These are phyloP conservation scores for Threskiornis aethiopicus DNA, from an alignment of 2,797 vertebrate genomes.

Conservation along the genomic window DNA sequence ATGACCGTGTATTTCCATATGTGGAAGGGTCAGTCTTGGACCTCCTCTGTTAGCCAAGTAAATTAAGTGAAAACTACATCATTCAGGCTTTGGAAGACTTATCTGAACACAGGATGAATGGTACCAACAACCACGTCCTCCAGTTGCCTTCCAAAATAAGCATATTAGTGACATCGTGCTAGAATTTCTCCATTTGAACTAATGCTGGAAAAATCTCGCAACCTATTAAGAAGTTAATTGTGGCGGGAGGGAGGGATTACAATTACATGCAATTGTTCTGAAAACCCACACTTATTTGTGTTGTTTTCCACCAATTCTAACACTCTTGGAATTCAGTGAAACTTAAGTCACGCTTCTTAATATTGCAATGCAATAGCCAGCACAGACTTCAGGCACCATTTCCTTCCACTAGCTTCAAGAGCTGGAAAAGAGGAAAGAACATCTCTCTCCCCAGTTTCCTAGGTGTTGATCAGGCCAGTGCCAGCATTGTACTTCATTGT, in stretches of 20 bases:
- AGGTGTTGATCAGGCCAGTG: not conserved
- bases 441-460: too few species aligned
- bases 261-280: not conserved
- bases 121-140: not conserved
- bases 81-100: not conserved
- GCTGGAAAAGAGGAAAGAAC: not conserved
- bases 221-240: not conserved
- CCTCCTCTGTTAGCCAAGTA: not conserved
- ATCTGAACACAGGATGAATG: not conserved
- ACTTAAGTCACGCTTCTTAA: not conserved
- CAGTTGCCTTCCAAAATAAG: not conserved
- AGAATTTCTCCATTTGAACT: not conserved
- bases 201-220: not conserved
- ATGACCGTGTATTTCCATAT: accelerated
- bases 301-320: not conserved
- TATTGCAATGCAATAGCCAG: not conserved
- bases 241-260: not conserved
- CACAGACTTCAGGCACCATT: not conserved
- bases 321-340: not conserved
- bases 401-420: not conserved
- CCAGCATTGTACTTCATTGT: accelerated
- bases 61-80: not conserved
- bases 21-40: not conserved
- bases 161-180: accelerated
- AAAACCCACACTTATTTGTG: not conserved